Base-by-base conservation (phyloP, 2,113 vertebrate genomes). In the Phylloscopus trochiloides region DNA sequence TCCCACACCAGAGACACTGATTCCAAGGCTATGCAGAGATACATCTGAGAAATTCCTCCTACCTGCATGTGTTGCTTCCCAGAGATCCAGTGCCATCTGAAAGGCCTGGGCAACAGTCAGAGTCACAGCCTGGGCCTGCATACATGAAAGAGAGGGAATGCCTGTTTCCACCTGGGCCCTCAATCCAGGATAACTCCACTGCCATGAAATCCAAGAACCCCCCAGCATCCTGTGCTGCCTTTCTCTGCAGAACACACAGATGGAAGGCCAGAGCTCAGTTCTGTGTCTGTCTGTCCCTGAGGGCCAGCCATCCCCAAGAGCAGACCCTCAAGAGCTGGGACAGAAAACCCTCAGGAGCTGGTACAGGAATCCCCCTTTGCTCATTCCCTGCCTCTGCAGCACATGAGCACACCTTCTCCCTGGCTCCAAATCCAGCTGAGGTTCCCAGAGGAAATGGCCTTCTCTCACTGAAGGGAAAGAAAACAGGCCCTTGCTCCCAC, bases 31-130 rank as follows among this genome's bases (percentile, higher is more conserved):
- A n/a, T 5, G 58, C 48, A 50, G 63, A 71, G 19, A 76, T 7
- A 4, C 0, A 19, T 17, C 10, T n/a, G 38, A 52, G 42, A 84
- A 74, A 62, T 61, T 57, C 32, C 62, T 94, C 97, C 96, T 96
- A 99, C 98, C 98, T 98, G 98, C 97, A 86, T 99, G 98, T 94
- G 98, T 97, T 51, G 98, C 92, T 96, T 99, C 98, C 99, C 99
- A 99, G 76, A 99, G 97, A 93, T 99, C 99, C 65, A 99, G 96
- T 17, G 99, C 99, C 79, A 99, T 97, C 95, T 99, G 98, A 92
- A 99, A 99, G 42, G 99, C 99, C 97, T 99, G 99, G 10, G 99
- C 99, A 28, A 99, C 99, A 0, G 99, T 99, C 86, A 99, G 97
- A 19, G 99, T 99, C 96, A 99, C 99, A 55, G 99, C 98, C 96